Evolutionary conservation across 2,113 vertebrate species (phyloP), one percentile per base, ranked within the genome.

Genomic region (Oreochromis tanganicae): DNA sequence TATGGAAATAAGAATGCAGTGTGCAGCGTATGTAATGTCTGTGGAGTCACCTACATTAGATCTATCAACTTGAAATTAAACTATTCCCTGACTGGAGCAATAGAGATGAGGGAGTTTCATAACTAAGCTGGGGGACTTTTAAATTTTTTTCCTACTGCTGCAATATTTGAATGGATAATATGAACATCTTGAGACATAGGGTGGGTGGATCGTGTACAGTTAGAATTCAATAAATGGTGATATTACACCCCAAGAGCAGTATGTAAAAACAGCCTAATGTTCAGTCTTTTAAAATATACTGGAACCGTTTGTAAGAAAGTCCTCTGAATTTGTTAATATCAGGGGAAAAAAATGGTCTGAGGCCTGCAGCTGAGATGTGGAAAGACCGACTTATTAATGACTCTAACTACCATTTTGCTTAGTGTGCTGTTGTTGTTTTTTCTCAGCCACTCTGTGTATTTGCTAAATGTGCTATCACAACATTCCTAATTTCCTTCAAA

Each of bases 1-100:
- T 92, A 89, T 89, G 88, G 85, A 92, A 90, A 94, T 90, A 81
- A 93, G 86, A 54, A 82, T 36, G 48, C 48, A 41, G 80, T 84
- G 75, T 71, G 84, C 61, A 38, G 80, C 21, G 54, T 81, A 71
- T 83, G 80, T 61, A 81, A 90, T 41, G 78, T 66, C 79, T 59
- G 66, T 7, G 9, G 43, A 89, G 78, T 88, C 84, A 88, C 80
- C 81, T 85, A 84, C 43, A 85, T 75, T 83, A 78, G 36, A 87
- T 83, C 80, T 87, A 55, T 68, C 78, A 82, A 66, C 63, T 85
- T 2, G 7, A 81, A 89, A 90, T 87, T 29, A 82, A 90, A 85
- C 90, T 73, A 21, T 88, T 83, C 71, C 36, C 63, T 38, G 48
- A 88, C 79, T 73, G 73, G 29, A 83, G 91, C 87, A 71, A 21